Percentiles rank a stretch among this genome's conserved stretches.
Conservation (phyloP, 2,888 invertebrate species). For the Caenorhabditis sp. region DNA sequence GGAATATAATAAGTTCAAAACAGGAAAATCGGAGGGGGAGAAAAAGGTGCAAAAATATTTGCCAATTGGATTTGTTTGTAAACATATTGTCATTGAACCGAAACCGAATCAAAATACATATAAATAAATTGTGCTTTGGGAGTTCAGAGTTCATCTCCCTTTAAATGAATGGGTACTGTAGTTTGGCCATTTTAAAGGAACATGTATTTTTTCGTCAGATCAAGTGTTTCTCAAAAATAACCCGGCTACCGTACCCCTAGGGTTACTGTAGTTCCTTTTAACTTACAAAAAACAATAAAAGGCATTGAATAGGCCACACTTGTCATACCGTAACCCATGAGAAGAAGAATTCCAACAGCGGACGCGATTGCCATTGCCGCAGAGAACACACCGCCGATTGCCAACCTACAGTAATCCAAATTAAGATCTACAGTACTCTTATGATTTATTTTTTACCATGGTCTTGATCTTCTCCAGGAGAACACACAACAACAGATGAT, state of each 20-base stretch:
- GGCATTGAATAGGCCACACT: slow-evolving; percentile 71
- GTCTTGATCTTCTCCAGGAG: slow-evolving; percentile 88
- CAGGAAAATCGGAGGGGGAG: no score
- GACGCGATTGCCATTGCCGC: slow-evolving; percentile 88
- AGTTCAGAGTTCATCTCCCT: background rate
- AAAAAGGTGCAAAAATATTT: slow-evolving; percentile 20
- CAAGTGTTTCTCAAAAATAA: no score
- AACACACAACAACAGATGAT: slow-evolving; percentile 65
- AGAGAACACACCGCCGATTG: slow-evolving; percentile 83
- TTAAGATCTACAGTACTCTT: no score
- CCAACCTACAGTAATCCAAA: slow-evolving; percentile 43
- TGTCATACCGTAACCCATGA: slow-evolving; percentile 77
- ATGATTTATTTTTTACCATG: slow-evolving; percentile 75
- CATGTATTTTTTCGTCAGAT: no score
- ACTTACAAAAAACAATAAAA: slow-evolving; percentile 71
- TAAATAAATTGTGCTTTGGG: no score
- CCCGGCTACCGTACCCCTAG: no score
- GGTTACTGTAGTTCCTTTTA: no score
- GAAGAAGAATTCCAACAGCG: slow-evolving; percentile 89
- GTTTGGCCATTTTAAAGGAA: background rate
- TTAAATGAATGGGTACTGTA: background rate
- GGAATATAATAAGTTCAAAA: background rate
- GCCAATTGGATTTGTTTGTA: slow-evolving; percentile 10
- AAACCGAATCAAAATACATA: no score
- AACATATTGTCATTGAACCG: background rate